Evolutionary conservation across 2,797 vertebrate genomes (phyloP).

Genomic region (Peromyscus melanophrys): DNA sequence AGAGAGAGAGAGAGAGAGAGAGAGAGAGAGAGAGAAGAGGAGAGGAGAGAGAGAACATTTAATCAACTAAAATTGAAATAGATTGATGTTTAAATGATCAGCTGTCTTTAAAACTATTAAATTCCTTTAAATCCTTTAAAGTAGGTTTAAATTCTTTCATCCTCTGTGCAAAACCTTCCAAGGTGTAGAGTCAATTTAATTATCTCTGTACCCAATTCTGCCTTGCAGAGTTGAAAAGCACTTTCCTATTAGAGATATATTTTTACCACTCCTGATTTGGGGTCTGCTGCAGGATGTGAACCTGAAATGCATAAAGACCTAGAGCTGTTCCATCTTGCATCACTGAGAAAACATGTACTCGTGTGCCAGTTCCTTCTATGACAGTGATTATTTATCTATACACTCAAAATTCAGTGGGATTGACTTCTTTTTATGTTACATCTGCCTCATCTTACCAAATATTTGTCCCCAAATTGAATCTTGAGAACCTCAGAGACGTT

Average conservation of each 20-base stretch:
- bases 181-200: slow-evolving; percentile 35
- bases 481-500: neutral
- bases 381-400: neutral
- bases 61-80: slow-evolving; percentile 46
- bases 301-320: neutral
- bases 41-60: neutral
- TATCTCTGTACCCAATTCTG: neutral
- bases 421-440: neutral
- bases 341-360: neutral
- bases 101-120: slow-evolving; percentile 19
- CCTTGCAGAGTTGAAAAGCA: neutral
- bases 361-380: neutral
- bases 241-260: neutral
- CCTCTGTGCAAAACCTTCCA: neutral
- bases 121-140: slow-evolving; percentile 48
- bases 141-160: slow-evolving; percentile 39
- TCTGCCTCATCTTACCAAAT: neutral
- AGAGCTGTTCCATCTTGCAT: neutral
- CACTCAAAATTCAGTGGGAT: slow-evolving; percentile 17
- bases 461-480: neutral
- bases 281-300: neutral
- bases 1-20: too few relatives aligned
- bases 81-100: slow-evolving; percentile 50
- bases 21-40: too few relatives aligned
- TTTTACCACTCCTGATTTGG: neutral